Evolutionary conservation across 2,797 vertebrate species (phyloP).

Genomic region (Coregonus sp.): DNA sequence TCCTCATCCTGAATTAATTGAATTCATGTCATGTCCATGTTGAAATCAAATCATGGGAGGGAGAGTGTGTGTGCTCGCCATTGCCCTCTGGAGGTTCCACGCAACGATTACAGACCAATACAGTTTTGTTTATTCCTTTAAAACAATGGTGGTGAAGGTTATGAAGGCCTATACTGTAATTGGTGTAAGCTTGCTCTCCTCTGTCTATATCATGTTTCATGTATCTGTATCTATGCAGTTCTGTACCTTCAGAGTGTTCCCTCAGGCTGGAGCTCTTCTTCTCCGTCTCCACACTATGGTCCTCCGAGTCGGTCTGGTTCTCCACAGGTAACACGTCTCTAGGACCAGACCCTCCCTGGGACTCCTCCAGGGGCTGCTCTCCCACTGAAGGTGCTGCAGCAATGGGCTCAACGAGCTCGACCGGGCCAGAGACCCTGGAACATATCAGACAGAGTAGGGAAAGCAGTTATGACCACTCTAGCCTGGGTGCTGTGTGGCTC

Average conservation of each 20-base stretch:
- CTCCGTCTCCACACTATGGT: constrained; percentile 31
- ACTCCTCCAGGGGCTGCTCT: background rate
- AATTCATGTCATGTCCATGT: constrained; percentile 68
- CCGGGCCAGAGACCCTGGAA: constrained; percentile 51
- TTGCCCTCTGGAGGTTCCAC: too few relatives aligned
- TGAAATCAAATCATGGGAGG: constrained; percentile 60
- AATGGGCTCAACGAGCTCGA: constrained; percentile 24
- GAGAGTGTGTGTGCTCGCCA: background rate
- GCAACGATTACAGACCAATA: too few relatives aligned
- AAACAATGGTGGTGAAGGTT: too few relatives aligned
- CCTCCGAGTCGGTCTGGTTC: constrained; percentile 31
- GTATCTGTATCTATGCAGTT: background rate
- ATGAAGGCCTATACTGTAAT: too few relatives aligned
- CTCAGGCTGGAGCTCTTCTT: constrained; percentile 32
- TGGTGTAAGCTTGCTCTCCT: too few relatives aligned
- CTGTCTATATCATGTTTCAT: too few relatives aligned
- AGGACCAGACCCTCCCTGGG: constrained; percentile 25
- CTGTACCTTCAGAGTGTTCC: constrained; percentile 66
- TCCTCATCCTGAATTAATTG: constrained; percentile 71
- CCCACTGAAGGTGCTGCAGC: constrained; percentile 32
- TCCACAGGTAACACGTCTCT: constrained; percentile 19
- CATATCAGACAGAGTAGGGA: constrained; percentile 52
- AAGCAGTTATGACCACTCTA: background rate
- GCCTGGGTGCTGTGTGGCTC: constrained; percentile 29
- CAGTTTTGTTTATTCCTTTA: too few relatives aligned